phyloP scores from a whole-genome alignment of 37 sponge, comb jelly and placozoan species.

The Cliona cf. orientalis region DNA sequence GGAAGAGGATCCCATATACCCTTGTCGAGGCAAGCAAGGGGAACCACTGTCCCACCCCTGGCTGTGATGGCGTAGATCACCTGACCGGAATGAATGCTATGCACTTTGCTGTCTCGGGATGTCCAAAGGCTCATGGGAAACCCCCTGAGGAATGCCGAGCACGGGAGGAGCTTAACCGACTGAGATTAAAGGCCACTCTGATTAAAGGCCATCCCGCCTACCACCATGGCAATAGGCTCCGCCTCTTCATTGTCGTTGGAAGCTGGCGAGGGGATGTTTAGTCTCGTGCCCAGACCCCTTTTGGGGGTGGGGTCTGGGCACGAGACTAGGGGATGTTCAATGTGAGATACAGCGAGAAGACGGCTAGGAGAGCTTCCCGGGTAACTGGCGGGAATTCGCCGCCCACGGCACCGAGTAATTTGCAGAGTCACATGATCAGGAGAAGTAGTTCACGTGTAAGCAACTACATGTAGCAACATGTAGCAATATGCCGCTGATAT shows the following conservation, averaged over 20 bases:
- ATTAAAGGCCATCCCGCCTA: neutral
- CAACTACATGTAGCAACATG: neutral
- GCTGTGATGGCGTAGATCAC: constrained; percentile 80
- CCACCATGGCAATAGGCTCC: neutral
- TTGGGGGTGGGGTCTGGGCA: too few relatives aligned
- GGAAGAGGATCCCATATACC: constrained; percentile 73
- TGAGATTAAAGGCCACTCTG: constrained; percentile 31
- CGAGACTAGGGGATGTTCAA: too few relatives aligned
- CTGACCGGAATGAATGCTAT: constrained; percentile 66
- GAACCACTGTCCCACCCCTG: constrained; percentile 75
- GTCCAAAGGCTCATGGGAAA: constrained; percentile 72
- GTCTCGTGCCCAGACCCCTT: too few relatives aligned
- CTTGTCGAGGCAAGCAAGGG: constrained; percentile 84
- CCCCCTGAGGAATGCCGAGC: constrained; percentile 62
- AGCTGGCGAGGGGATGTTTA: neutral
- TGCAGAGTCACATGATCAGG: too few relatives aligned
- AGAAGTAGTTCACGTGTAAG: neutral
- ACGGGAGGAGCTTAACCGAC: constrained; percentile 49
- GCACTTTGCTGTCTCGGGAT: constrained; percentile 84
- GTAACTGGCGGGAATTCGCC: neutral
- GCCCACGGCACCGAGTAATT: neutral
- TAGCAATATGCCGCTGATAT: too few relatives aligned
- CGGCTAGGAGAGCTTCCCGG: neutral
- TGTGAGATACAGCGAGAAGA: constrained; percentile 21
- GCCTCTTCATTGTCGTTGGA: neutral